Percentiles rank a stretch among this genome's conserved stretches.
These are phyloP conservation scores for Sparus aurata DNA, from an alignment of 2,797 vertebrate species.

Conservation along the genomic window DNA sequence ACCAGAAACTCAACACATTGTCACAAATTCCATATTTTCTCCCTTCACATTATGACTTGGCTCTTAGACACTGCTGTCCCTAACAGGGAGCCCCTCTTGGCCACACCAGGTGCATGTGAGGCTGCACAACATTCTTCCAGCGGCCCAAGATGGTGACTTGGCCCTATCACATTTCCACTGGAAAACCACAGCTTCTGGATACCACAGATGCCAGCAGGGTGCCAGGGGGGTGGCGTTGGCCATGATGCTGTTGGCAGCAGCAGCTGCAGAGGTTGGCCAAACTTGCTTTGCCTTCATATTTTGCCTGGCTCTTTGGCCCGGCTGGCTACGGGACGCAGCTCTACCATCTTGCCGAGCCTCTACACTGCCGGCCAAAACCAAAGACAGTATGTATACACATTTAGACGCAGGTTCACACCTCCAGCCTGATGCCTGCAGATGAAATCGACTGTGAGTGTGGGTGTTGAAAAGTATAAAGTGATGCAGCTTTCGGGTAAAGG, in stretches of 20 bases:
- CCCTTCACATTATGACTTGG: not conserved
- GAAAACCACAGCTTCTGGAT: slow-evolving; percentile 84
- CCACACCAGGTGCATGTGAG: slow-evolving; percentile 69
- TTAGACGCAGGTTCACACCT: slow-evolving; percentile 38
- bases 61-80: slow-evolving; percentile 21
- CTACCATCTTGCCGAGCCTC: slow-evolving; percentile 19
- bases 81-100: slow-evolving; percentile 19
- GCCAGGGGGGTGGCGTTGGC: slow-evolving; percentile 63
- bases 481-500: slow-evolving; percentile 36
- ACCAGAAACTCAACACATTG: slow-evolving; percentile 6
- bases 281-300: slow-evolving; percentile 67
- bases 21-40: slow-evolving; percentile 19
- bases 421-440: slow-evolving; percentile 37
- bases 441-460: slow-evolving; percentile 29
- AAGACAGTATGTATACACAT: slow-evolving; percentile 46
- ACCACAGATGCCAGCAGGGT: slow-evolving; percentile 78
- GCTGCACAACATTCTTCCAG: slow-evolving; percentile 63
- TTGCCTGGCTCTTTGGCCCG: slow-evolving; percentile 57
- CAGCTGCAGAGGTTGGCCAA: slow-evolving; percentile 65
- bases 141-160: slow-evolving; percentile 67
- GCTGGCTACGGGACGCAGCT: slow-evolving; percentile 14
- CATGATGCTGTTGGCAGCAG: slow-evolving; percentile 71
- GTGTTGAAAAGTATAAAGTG: slow-evolving; percentile 18
- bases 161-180: slow-evolving; percentile 82
- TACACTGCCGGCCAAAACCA: slow-evolving; percentile 36